phyloP scores from a whole-genome alignment of 2,113 vertebrate genomes.

The Zingel zingel region DNA sequence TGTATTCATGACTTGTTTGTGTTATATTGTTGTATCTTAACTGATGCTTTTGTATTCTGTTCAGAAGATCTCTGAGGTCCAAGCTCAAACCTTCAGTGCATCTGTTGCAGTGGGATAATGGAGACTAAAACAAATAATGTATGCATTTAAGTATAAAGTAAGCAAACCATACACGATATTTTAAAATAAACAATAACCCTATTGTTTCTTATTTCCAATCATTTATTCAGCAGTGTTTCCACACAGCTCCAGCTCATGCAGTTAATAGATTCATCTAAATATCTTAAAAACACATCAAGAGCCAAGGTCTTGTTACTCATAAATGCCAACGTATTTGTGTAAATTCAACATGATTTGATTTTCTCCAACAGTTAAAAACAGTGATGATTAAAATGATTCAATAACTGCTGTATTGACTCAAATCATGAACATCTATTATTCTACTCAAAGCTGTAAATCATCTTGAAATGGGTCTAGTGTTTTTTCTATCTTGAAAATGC shows the following conservation, averaged over 20 bases:
- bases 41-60: background rate
- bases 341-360: background rate
- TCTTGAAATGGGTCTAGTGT: background rate
- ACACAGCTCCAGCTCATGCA: background rate
- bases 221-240: background rate
- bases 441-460: conserved; percentile 4
- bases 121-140: background rate
- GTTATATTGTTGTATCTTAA: no score
- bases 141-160: background rate
- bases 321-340: background rate
- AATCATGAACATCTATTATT: no score
- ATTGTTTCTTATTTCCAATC: background rate
- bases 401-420: no score
- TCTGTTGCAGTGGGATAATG: background rate
- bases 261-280: background rate
- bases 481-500: background rate
- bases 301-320: background rate
- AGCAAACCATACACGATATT: background rate
- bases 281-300: background rate
- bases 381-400: no score
- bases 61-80: no score
- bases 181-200: background rate
- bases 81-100: background rate
- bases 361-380: no score
- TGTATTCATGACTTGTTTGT: background rate